Conservation (phyloP, 2,888 invertebrate genomes). For the Hyalella azteca region DNA sequence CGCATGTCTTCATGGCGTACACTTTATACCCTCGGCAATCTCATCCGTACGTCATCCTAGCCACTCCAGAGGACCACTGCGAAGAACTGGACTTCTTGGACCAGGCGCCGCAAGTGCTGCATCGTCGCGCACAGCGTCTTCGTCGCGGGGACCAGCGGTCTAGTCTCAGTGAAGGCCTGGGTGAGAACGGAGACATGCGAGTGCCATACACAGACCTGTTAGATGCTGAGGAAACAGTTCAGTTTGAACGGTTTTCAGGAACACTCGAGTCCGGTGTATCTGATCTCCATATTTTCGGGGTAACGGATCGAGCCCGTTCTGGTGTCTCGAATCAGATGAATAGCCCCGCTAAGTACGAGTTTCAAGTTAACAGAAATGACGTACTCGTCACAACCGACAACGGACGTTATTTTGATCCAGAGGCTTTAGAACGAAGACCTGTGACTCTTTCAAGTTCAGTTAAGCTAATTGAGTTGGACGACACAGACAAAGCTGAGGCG, state of each 20-base stretch:
- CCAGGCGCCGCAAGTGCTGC: slow-evolving; percentile 72
- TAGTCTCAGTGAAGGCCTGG: not conserved
- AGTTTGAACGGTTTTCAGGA: not conserved
- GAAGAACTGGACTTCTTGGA: slow-evolving; percentile 90
- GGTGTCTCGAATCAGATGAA: not conserved
- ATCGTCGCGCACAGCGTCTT: slow-evolving; percentile 10
- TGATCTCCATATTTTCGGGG: not conserved
- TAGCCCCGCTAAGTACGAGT: not conserved
- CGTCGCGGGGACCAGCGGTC: not conserved
- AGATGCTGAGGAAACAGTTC: not conserved
- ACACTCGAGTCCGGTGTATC: not conserved
- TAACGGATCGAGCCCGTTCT: not conserved
- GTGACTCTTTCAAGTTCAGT: no score
- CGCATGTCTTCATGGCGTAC: slow-evolving; percentile 93
- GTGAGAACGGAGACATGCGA: not conserved
- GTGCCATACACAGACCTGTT: not conserved
- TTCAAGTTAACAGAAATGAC: not conserved
- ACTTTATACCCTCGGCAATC: slow-evolving; percentile 93
- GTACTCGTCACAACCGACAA: not conserved
- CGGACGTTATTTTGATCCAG: not conserved
- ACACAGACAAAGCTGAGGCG: not conserved
- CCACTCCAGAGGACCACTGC: slow-evolving; percentile 68
- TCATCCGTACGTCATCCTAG: slow-evolving; percentile 86
- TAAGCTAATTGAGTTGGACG: not conserved
- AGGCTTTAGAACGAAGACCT: no score